Percentiles rank a stretch among this genome's conserved stretches.
phyloP scores from a whole-genome alignment of 2,888 invertebrate genomes.

The Hypercompe scribonia region DNA sequence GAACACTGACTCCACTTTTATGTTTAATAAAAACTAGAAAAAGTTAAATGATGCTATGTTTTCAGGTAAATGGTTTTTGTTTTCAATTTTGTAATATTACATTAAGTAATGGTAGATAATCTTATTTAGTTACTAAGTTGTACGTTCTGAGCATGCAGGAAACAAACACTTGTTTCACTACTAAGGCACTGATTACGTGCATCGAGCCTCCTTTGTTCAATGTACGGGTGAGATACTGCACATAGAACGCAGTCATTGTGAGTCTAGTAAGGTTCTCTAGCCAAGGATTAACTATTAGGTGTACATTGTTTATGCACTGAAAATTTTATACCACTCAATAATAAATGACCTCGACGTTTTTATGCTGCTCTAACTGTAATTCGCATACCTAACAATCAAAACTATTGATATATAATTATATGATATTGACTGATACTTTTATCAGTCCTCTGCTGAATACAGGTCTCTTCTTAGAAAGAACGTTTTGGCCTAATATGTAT shows the following conservation, averaged over 20 bases:
- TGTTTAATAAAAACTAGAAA: no score
- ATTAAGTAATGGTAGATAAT: not conserved
- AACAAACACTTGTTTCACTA: constrained; percentile 25
- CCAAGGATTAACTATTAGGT: constrained; percentile 6
- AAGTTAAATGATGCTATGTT: no score
- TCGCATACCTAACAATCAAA: not conserved
- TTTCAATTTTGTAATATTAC: not conserved
- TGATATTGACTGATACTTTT: no score
- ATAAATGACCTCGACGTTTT: not conserved
- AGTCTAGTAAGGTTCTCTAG: constrained; percentile 13
- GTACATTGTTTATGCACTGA: not conserved
- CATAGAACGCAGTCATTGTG: constrained; percentile 28
- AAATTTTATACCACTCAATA: not conserved
- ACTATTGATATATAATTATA: not conserved
- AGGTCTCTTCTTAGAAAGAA: no score
- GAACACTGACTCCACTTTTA: no score
- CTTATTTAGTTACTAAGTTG: not conserved
- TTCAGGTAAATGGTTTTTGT: no score
- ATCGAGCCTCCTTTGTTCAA: constrained; percentile 43
- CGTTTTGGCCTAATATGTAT: no score
- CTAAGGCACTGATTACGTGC: constrained; percentile 47
- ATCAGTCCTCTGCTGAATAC: no score
- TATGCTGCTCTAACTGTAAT: not conserved
- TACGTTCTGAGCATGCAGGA: constrained; percentile 23
- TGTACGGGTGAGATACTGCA: constrained; percentile 33